A percentile compares a stretch with the other conserved stretches of the same genome.
These are phyloP conservation scores for Tetropium fuscum DNA, from an alignment of 2,888 invertebrate species.

Conservation along the genomic window DNA sequence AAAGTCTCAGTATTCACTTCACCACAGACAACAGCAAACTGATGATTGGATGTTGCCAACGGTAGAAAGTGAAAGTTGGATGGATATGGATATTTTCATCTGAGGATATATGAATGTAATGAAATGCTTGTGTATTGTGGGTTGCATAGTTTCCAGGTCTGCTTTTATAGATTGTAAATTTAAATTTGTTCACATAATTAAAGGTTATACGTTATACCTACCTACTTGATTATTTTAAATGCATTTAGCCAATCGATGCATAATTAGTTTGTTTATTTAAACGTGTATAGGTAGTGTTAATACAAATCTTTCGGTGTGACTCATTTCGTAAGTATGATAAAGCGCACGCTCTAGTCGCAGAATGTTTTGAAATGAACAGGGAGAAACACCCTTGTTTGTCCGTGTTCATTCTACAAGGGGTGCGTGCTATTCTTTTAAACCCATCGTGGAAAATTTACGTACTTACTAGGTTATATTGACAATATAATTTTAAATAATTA, in stretches of 20 bases:
- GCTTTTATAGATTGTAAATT: too few species aligned
- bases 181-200: too few species aligned
- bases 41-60: constrained; percentile 8
- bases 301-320: constrained; percentile 14
- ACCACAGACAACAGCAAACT: too few species aligned
- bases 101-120: too few species aligned
- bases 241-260: too few species aligned
- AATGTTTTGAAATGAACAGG: constrained; percentile 59
- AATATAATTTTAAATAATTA: constrained; percentile 6
- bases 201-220: too few species aligned
- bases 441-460: constrained; percentile 28
- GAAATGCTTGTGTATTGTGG: neutral
- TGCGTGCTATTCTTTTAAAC: constrained; percentile 42
- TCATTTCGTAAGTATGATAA: constrained; percentile 39
- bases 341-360: constrained; percentile 53
- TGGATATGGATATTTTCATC: too few species aligned
- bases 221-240: too few species aligned
- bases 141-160: constrained; percentile 21
- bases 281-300: too few species aligned
- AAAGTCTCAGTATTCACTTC: too few species aligned
- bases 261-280: too few species aligned
- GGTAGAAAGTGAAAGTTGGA: too few species aligned
- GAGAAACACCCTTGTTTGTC: constrained; percentile 58
- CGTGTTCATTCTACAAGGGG: constrained; percentile 51
- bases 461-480: constrained; percentile 12